A percentile compares a stretch with the other conserved stretches of the same genome.
phyloP scores from a whole-genome alignment of 1,140 invertebrate genomes.

The Hylyphantes graminicola region DNA sequence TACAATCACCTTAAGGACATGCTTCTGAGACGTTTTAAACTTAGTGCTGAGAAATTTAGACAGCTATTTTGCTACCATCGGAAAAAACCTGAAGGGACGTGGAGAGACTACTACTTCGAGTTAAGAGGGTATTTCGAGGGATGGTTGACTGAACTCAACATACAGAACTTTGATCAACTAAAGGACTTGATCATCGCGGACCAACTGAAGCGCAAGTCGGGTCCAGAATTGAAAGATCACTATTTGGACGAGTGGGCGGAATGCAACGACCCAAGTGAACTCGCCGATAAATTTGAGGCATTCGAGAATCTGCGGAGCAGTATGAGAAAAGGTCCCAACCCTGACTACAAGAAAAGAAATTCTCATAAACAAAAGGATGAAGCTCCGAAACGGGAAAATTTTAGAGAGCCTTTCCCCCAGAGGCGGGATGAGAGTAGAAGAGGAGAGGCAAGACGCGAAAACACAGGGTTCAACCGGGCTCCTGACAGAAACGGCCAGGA shows the following conservation, averaged over 20 bases:
- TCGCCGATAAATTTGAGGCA: conserved; percentile 10
- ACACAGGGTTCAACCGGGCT: too few relatives aligned
- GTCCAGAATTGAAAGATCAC: conserved; percentile 4
- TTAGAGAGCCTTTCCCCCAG: too few relatives aligned
- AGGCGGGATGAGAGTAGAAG: too few relatives aligned
- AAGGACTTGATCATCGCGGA: conserved; percentile 20
- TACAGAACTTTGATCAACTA: conserved; percentile 1
- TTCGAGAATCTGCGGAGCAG: background rate
- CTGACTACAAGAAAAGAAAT: too few relatives aligned
- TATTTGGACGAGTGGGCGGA: conserved; percentile 13
- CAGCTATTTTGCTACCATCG: background rate
- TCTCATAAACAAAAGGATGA: too few relatives aligned
- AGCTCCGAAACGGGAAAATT: too few relatives aligned
- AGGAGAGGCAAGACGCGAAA: too few relatives aligned
- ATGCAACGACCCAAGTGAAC: background rate
- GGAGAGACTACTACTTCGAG: conserved; percentile 31
- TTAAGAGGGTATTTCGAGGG: conserved; percentile 17
- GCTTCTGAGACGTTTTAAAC: background rate
- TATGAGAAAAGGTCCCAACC: too few relatives aligned
- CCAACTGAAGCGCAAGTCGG: conserved; percentile 1
- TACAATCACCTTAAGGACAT: background rate
- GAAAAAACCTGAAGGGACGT: background rate
- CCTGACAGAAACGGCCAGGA: too few relatives aligned
- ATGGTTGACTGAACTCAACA: background rate
- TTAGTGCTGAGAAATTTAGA: conserved; percentile 8